Percentiles rank a stretch among this genome's conserved stretches.
phyloP scores from a whole-genome alignment of 2,113 vertebrate genomes.

The Psophia crepitans region DNA sequence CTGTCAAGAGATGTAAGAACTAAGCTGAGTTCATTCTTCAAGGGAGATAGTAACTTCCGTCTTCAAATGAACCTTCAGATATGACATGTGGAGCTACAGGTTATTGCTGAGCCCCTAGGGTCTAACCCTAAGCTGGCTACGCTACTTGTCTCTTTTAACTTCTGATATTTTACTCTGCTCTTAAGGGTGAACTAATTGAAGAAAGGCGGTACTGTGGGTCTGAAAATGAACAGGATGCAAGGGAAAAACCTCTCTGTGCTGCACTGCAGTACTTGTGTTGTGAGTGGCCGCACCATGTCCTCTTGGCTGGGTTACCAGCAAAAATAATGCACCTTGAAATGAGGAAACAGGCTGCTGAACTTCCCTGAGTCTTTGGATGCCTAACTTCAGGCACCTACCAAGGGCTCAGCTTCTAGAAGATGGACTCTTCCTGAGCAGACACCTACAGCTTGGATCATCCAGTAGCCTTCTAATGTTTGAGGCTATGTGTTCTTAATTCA shows the following conservation, averaged over 20 bases:
- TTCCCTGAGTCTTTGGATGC: neutral
- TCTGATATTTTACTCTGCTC: neutral
- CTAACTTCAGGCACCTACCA: neutral
- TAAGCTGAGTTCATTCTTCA: constrained; percentile 1
- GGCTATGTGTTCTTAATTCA: neutral
- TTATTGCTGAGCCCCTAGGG: neutral
- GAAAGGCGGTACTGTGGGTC: neutral
- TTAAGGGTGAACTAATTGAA: neutral
- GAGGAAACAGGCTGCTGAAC: neutral
- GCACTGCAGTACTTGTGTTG: fast-evolving
- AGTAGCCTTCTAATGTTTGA: neutral
- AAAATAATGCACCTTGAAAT: neutral
- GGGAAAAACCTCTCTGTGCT: neutral
- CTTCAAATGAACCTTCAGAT: neutral
- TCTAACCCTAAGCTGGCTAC: neutral
- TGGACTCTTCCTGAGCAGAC: neutral
- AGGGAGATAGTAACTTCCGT: neutral
- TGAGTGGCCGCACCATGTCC: no score
- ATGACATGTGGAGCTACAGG: neutral
- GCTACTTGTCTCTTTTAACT: neutral
- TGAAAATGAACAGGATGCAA: neutral
- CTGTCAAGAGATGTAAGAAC: constrained; percentile 29
- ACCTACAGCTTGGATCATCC: neutral
- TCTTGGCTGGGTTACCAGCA: neutral
- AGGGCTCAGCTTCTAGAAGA: neutral